Base-by-base conservation (phyloP, 2,797 vertebrate genomes). In the Podargus strigoides region DNA sequence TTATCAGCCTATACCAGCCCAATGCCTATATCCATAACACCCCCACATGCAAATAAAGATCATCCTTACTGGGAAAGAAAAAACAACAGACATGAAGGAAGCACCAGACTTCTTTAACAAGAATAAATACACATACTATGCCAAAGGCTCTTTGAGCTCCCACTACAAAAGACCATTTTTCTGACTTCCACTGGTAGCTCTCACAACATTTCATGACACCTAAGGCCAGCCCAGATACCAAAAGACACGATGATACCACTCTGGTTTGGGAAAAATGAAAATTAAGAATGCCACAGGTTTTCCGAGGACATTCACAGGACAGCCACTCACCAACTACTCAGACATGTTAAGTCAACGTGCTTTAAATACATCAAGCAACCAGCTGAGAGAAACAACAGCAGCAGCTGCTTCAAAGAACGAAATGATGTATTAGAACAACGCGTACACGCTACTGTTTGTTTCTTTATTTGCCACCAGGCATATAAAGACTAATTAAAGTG, bases 381-480 rank as follows among this genome's bases (percentile, higher is more conserved):
- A 53, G 49, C 68, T 24, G 46, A 63, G 32, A 84, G 58, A 23
- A 87, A 67, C 28, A 39, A 11, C n/a, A 87, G n/a, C 63, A 44
- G 84, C 77, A 85, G 66, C 53, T 15, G 21, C 73, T 60, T 46
- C 58, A 53, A 23, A 58, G 64, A 63, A 36, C 26, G 42, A 21
- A 60, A 6, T 0, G 1, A n/a, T 2, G 5, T 5, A 23, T 5
- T 24, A 67, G 47, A 59, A 59, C 18, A 34, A 19, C 0, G 4
- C 34, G 70, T 5, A 36, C 44, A 14, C 20, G 5, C 36, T 4
- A 12, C 67, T 5, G 22, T 14, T 34, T 4, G 8, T 9, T 46
- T 44, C 59, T 58, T 27, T 37, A 39, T 42, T 32, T 76, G 68
- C 47, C 74, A 36, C 19, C 46, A 50, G 41, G 14, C 30, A 60